Conservation (phyloP, 2,888 invertebrate species). For the Helleia helle region DNA sequence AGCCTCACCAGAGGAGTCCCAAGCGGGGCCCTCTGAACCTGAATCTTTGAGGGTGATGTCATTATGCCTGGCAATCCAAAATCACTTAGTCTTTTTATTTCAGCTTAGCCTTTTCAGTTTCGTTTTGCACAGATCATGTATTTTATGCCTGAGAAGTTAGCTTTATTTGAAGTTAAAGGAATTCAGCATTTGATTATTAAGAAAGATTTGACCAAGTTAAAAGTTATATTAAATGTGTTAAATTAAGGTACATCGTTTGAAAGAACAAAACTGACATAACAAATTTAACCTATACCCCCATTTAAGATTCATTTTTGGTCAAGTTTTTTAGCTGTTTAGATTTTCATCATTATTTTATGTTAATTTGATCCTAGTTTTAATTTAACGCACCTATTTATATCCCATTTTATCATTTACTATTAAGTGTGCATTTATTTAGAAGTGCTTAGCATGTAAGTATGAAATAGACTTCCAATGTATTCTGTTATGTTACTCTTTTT, state of each 20-base stretch:
- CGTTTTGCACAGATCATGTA: conserved; percentile 49
- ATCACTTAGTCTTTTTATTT: conserved; percentile 67
- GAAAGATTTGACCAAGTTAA: conserved; percentile 23
- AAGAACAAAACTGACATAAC: no score
- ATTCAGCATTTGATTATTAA: conserved; percentile 60
- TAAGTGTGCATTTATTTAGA: neutral
- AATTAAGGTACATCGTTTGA: no score
- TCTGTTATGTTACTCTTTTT: no score
- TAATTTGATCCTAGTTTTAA: neutral
- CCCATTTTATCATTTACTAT: neutral
- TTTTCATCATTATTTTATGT: neutral
- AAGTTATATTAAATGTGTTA: no score
- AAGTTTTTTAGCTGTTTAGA: conserved; percentile 8
- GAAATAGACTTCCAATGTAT: no score
- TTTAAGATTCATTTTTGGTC: conserved; percentile 5
- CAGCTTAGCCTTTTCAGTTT: conserved; percentile 54
- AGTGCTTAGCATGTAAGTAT: neutral
- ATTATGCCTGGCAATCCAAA: conserved; percentile 71
- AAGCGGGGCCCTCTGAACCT: conserved; percentile 47
- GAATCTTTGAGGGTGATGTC: conserved; percentile 66
- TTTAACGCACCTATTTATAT: conserved; percentile 3
- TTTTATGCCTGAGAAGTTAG: conserved; percentile 26
- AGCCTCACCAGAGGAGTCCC: conserved; percentile 38
- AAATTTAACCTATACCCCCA: neutral
- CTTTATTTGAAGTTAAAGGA: conserved; percentile 48